Conservation (phyloP, 2,113 vertebrate species). For the Copsychus sechellarum region DNA sequence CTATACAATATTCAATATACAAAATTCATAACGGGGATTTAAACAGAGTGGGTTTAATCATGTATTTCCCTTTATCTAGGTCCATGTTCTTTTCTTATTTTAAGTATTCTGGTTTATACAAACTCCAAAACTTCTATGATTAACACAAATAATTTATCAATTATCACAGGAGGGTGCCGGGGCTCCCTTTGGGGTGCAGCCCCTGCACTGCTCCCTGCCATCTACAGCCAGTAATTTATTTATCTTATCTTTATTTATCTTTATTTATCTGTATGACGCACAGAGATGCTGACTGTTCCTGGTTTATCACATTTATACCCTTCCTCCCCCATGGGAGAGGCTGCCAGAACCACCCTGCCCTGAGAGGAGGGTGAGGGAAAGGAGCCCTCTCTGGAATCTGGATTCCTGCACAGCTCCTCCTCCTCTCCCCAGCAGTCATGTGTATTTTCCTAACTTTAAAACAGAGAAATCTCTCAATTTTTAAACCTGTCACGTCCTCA, state of each 20-base stretch:
- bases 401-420: neutral
- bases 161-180: too few relatives aligned
- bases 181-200: too few relatives aligned
- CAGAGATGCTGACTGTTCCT: accelerated
- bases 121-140: too few relatives aligned
- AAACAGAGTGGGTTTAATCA: too few relatives aligned
- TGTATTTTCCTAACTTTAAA: neutral
- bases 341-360: neutral
- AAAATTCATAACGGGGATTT: too few relatives aligned
- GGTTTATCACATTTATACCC: neutral
- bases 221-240: accelerated
- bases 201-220: neutral
- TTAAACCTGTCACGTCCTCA: neutral
- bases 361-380: accelerated
- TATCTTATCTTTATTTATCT: accelerated
- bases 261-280: accelerated
- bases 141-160: too few relatives aligned
- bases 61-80: too few relatives aligned
- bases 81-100: too few relatives aligned
- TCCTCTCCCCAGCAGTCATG: neutral
- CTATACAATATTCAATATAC: too few relatives aligned
- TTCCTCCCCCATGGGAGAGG: accelerated
- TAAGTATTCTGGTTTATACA: too few relatives aligned
- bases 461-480: neutral
- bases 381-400: neutral